Base-by-base conservation (phyloP, 2,888 invertebrate species). In the Epinotia nisella region DNA sequence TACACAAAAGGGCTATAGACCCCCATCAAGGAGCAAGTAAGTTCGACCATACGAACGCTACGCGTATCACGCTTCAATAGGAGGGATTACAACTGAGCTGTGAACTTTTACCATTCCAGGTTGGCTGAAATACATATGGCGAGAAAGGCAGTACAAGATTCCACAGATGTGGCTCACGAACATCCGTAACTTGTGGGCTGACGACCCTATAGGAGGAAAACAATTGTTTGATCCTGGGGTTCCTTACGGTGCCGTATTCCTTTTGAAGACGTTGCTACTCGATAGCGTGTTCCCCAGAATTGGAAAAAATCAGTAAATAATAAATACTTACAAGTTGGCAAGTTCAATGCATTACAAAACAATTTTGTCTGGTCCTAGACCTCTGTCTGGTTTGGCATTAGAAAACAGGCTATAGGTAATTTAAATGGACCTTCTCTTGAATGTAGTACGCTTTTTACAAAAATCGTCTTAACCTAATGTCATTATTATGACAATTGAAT, bases 21-120 rank as follows among this genome's bases (percentile, higher is more conserved):
- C n/a, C 66, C 11, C 41, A 41, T 21, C 66, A 56, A 56, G 66
- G 66, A 39, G 19, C 66, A 66, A 66, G 66, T 66, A 41, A 66
- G 55, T 55, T 55, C 9, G 35, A 35, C 35, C 35, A 35, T 24
- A 24, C 21, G 21, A 24, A 24, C 21, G 21, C 13, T 45, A 45
- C 4, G 45, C 45, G 15, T 45, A 45, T 35, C 5, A 35, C n/a
- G 49, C 49, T 49, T 49, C n/a, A 49, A n/a, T 49, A 15, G 49
- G n/a, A 7, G 49, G 49, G 7, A 49, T 7, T 49, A 7, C n/a
- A n/a, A 49, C n/a, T 4, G 49, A n/a, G n/a, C n/a, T 49, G 15
- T n/a, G 49, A 49, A 45, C 11, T 11, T 51, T n/a, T 49, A 24
- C 13, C 10, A 9, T 65, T 21, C 10, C 53, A 66, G 66, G 21